A percentile compares a stretch with the other conserved stretches of the same genome.
phyloP scores from a whole-genome alignment of 2,797 vertebrate species.

The Kryptopterus vitreolus region DNA sequence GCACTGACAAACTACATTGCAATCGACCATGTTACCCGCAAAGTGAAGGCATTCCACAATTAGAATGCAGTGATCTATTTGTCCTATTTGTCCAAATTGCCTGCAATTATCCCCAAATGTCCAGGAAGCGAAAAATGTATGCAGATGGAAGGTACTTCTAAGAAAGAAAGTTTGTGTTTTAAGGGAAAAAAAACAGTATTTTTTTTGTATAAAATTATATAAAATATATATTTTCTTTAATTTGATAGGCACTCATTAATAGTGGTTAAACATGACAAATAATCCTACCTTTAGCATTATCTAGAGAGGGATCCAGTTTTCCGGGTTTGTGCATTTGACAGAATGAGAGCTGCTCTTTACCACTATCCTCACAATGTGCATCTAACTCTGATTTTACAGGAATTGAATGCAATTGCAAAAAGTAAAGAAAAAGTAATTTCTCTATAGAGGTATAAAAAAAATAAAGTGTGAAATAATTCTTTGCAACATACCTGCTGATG shows the following conservation, averaged over 20 bases:
- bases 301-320: slow-evolving; percentile 33
- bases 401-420: background rate
- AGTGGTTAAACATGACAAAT: background rate
- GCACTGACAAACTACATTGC: no score
- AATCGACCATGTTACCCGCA: no score
- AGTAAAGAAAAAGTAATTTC: background rate
- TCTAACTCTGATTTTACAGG: slow-evolving; percentile 9
- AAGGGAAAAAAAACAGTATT: no score
- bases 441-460: background rate
- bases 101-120: no score
- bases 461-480: background rate
- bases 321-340: slow-evolving; percentile 39
- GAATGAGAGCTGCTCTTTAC: background rate
- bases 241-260: background rate
- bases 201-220: no score
- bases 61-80: no score
- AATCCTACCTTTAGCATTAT: slow-evolving; percentile 55
- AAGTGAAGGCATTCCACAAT: no score
- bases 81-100: no score
- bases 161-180: no score
- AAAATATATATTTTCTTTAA: no score
- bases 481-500: slow-evolving; percentile 35
- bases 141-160: no score
- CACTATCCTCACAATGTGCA: background rate
- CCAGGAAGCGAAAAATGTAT: no score